Percentiles rank a stretch among this genome's conserved stretches.
Evolutionary conservation across 2,113 vertebrate genomes (phyloP).

Genomic region (Anthoscopus minutus): DNA sequence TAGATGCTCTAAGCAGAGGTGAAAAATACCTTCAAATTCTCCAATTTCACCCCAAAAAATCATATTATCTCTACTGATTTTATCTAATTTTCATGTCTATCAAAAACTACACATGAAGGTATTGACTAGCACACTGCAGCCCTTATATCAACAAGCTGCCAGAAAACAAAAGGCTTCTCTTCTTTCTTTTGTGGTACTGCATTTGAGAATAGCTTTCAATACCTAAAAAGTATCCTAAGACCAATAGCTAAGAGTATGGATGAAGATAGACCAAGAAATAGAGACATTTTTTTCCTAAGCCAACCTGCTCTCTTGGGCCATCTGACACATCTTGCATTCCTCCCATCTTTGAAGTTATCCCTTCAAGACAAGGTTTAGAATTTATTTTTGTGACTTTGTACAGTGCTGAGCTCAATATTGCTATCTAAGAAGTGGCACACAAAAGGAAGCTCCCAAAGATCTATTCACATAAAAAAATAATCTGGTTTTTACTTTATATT

Average conservation of each 20-base stretch:
- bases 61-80: not conserved
- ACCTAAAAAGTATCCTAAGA: not conserved
- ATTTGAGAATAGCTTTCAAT: not conserved
- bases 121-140: not conserved
- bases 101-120: not conserved
- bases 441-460: not conserved
- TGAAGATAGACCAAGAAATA: not conserved
- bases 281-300: not conserved
- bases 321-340: not conserved
- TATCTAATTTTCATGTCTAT: not conserved
- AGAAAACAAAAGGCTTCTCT: not conserved
- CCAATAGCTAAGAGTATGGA: not conserved
- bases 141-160: not conserved
- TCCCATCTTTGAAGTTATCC: not conserved
- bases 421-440: not conserved
- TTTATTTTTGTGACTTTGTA: not conserved
- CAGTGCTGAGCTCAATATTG: not conserved
- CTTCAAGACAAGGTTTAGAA: not conserved
- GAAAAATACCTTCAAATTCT: not conserved
- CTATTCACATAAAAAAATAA: not conserved
- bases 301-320: not conserved
- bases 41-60: not conserved
- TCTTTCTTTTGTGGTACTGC: not conserved
- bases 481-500: slow-evolving; percentile 4
- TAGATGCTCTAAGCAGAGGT: not conserved